Conservation (phyloP, 2,888 invertebrate genomes). For the Rutpela maculata region DNA sequence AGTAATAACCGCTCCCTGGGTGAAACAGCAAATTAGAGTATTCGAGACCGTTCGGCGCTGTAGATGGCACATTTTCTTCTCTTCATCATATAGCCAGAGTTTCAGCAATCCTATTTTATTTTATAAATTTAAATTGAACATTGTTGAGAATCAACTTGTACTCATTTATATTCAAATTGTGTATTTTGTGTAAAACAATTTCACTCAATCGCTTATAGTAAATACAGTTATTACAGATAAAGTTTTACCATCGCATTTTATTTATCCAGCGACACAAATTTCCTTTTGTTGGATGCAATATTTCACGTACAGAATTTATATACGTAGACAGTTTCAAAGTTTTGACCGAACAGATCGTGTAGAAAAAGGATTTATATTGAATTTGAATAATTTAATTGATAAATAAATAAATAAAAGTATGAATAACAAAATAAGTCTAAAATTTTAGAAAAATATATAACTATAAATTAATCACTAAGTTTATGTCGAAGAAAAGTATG, state of each 20-base stretch:
- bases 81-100: conserved; percentile 31
- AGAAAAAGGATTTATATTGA: neutral
- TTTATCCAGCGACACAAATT: neutral
- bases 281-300: neutral
- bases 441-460: no score
- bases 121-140: conserved; percentile 39
- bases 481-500: no score
- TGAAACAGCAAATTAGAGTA: conserved; percentile 50
- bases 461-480: no score
- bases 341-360: neutral
- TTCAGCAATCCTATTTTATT: conserved; percentile 31
- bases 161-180: conserved; percentile 39
- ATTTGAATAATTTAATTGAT: neutral
- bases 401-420: no score
- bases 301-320: neutral
- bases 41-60: conserved; percentile 31
- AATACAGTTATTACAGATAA: conserved; percentile 34
- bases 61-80: conserved; percentile 34
- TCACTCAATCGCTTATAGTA: conserved; percentile 20
- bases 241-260: conserved; percentile 16
- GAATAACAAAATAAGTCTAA: no score
- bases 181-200: conserved; percentile 38
- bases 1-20: conserved; percentile 53
- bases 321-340: neutral
- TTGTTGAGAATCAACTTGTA: conserved; percentile 36